Evolutionary conservation across 2,797 vertebrate species (phyloP), one percentile per base, ranked within the genome.

Genomic region (Acanthurus lineatus): DNA sequence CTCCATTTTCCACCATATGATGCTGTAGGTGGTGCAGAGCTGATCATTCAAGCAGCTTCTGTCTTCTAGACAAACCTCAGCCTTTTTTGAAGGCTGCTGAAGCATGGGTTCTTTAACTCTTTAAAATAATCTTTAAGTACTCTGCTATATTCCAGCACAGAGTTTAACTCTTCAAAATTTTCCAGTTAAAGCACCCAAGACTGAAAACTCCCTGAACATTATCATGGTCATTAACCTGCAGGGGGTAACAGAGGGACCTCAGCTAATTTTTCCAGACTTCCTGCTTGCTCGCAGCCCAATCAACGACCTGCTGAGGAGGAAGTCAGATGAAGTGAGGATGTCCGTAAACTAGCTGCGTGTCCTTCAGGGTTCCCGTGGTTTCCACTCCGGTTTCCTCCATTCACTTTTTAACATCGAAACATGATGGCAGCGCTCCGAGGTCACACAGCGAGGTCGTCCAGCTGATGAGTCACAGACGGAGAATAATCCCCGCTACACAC

Each of bases 271-370:
- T 82, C 52, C 52, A 69, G 54, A 77, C 85, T 91, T 93, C 92
- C 92, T 92, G 90, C 67, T 70, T 82, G 79, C 74, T 77, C 63
- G 20, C 52, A 54, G 76, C 78, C 92, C 90, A 92, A 93, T 93
- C 93, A 93, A 77, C 64, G 5, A 75, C 90, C 67, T 81, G 89
- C 80, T 86, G 90, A 80, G 92, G 71, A 86, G 92, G 92, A 94
- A 92, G 91, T 84, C 61, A 67, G 65, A 88, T 61, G 63, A 89
- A 86, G 84, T 83, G 82, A 89, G 93, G 93, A 95, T 93, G 93
- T 92, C 91, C 89, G 91, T 76, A 85, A 83, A 83, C 86, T 85
- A 69, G 78, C 58, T 48, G 40, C 22, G 53, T 70, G 89, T 89
- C 91, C 89, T 90, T 89, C 83, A 83, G 78, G 78, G 75, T 86